These are phyloP conservation scores for Apogon hyalosoma DNA, from an alignment of 2,797 vertebrate genomes.

Conservation along the genomic window DNA sequence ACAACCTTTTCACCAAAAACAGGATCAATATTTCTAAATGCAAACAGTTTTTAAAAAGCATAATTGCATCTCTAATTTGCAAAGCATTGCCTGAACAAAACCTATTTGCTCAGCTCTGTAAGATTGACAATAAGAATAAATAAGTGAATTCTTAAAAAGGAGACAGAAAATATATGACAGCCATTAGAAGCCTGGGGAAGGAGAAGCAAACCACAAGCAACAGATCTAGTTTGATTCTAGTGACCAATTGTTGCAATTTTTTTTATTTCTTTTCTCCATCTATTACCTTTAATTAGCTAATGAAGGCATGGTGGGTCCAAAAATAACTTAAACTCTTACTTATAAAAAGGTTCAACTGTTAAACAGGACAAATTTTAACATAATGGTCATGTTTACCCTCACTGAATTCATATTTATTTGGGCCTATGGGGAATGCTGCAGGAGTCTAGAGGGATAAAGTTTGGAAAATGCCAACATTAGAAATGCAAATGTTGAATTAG, in stretches of 20 bases:
- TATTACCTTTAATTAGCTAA: no score
- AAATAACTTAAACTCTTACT: no score
- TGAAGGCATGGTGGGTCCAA: no score
- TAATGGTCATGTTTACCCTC: constrained; percentile 16
- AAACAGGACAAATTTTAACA: constrained; percentile 9
- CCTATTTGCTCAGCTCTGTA: constrained; percentile 1
- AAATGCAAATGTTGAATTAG: constrained; percentile 82
- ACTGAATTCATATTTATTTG: constrained; percentile 47
- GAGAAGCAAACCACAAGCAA: neutral
- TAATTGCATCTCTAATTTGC: constrained; percentile 5
- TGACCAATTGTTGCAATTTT: no score
- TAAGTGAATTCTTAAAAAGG: neutral
- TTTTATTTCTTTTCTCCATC: no score
- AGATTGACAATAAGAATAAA: no score
- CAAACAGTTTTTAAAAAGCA: constrained; percentile 11
- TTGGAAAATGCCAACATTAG: constrained; percentile 77
- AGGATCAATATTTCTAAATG: constrained; percentile 26
- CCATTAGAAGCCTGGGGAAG: no score
- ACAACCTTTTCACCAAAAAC: constrained; percentile 49
- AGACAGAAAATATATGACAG: no score
- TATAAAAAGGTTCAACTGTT: no score
- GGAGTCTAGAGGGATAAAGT: constrained; percentile 58
- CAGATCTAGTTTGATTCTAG: neutral
- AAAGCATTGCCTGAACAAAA: neutral
- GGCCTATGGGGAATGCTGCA: constrained; percentile 34